phyloP scores from a whole-genome alignment of 1,140 invertebrate species.

The Trissolcus basalis region DNA sequence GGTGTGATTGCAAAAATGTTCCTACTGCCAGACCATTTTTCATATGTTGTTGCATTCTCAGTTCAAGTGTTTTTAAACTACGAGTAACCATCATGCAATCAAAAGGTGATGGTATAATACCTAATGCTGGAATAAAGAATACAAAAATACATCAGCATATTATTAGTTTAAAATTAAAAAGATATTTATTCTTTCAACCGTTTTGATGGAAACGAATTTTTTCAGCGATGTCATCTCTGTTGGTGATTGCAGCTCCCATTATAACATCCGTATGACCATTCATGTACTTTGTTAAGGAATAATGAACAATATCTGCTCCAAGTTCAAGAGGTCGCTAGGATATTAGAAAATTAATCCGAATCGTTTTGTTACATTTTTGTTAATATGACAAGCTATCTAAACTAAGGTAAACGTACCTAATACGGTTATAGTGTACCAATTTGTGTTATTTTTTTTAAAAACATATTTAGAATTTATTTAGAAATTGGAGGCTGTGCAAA shows the following conservation, averaged over 20 bases:
- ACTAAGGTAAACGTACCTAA: constrained; percentile 23
- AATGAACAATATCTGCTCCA: constrained; percentile 94
- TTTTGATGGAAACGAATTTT: constrained; percentile 93
- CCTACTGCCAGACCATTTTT: constrained; percentile 87
- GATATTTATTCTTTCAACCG: constrained; percentile 71
- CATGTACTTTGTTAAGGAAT: constrained; percentile 98
- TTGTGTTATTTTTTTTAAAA: too few species aligned
- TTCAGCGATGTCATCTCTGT: constrained; percentile 83
- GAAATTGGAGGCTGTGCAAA: too few species aligned
- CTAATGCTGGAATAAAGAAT: constrained; percentile 82
- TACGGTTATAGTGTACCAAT: too few species aligned
- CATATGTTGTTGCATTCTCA: constrained; percentile 94
- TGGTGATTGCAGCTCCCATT: constrained; percentile 93
- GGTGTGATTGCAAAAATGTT: constrained; percentile 86
- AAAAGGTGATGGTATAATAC: constrained; percentile 95
- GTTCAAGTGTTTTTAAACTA: constrained; percentile 94
- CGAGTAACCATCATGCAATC: constrained; percentile 96
- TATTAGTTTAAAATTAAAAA: too few species aligned
- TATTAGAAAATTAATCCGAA: too few species aligned
- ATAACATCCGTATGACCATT: constrained; percentile 98
- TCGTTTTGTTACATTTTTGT: too few species aligned
- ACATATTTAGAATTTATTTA: too few species aligned
- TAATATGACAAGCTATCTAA: too few species aligned
- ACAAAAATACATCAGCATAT: too few species aligned
- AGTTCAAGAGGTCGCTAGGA: constrained; percentile 87